These are phyloP conservation scores for Diabrotica virgifera DNA, from an alignment of 1,140 invertebrate genomes.

Conservation along the genomic window DNA sequence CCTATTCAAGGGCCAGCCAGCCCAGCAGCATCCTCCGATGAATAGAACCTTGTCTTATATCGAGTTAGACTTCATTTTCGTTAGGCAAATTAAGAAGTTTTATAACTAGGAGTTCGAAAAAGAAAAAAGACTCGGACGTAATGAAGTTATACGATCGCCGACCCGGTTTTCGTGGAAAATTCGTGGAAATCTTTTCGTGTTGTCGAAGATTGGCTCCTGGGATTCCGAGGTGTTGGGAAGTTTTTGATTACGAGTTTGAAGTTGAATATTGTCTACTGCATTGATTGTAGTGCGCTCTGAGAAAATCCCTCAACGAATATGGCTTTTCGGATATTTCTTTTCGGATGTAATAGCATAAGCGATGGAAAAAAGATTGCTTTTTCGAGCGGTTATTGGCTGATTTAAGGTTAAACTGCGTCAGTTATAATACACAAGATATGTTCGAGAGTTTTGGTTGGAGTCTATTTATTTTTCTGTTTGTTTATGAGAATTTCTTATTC, in stretches of 20 bases:
- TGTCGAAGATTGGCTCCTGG: not conserved
- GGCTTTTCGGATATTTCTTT: not conserved
- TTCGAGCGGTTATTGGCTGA: not conserved
- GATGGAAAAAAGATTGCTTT: not conserved
- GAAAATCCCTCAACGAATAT: not conserved
- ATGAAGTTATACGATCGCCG: not conserved
- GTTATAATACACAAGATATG: too few relatives aligned
- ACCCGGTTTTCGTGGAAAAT: not conserved
- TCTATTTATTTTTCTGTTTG: too few relatives aligned
- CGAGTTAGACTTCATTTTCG: slow-evolving; percentile 17
- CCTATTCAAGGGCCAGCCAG: slow-evolving; percentile 4
- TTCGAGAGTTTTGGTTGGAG: too few relatives aligned
- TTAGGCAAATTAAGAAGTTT: slow-evolving; percentile 16
- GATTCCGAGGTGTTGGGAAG: not conserved
- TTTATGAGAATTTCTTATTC: too few relatives aligned
- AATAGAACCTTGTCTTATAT: slow-evolving; percentile 15
- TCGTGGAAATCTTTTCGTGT: not conserved
- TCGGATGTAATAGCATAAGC: not conserved
- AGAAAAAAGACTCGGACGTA: not conserved
- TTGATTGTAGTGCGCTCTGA: not conserved
- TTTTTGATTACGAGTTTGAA: slow-evolving; percentile 1
- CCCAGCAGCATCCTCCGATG: not conserved
- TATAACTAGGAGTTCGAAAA: slow-evolving; percentile 10
- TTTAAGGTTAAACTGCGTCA: too few relatives aligned
- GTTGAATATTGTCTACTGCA: slow-evolving; percentile 2